Conservation (phyloP, 2,888 invertebrate species). For the Standfussiana lucernea region DNA sequence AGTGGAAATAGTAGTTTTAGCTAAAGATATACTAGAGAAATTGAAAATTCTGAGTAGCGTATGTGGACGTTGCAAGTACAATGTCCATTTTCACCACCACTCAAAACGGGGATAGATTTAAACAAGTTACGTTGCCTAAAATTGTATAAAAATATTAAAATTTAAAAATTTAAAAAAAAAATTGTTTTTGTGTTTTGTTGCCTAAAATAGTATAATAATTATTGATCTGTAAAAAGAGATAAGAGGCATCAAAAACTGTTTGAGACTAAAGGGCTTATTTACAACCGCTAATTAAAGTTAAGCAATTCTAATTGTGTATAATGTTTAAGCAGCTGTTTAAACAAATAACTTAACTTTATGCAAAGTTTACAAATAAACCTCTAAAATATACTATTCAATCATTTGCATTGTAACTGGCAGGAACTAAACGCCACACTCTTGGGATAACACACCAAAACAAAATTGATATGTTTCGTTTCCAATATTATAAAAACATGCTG, state of each 20-base stretch:
- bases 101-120: not conserved
- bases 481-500: not conserved
- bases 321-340: no score
- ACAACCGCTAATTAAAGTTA: not conserved
- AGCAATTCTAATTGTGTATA: no score
- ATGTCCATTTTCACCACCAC: not conserved
- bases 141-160: no score
- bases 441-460: not conserved
- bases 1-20: not conserved
- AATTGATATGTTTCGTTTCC: conserved; percentile 15
- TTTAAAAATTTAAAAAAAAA: no score
- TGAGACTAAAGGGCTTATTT: not conserved
- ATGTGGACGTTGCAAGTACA: not conserved
- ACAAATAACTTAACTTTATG: not conserved
- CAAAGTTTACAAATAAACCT: not conserved
- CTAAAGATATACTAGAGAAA: not conserved
- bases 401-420: not conserved
- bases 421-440: not conserved
- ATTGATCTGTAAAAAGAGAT: not conserved
- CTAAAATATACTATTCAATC: not conserved
- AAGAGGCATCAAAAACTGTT: not conserved
- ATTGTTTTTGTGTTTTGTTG: no score
- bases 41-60: no score
- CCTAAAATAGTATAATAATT: no score
- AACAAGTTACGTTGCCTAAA: not conserved